A percentile compares a stretch with the other conserved stretches of the same genome.
Evolutionary conservation across 1,140 invertebrate species (phyloP).

Genomic region (Tribolium castaneum): DNA sequence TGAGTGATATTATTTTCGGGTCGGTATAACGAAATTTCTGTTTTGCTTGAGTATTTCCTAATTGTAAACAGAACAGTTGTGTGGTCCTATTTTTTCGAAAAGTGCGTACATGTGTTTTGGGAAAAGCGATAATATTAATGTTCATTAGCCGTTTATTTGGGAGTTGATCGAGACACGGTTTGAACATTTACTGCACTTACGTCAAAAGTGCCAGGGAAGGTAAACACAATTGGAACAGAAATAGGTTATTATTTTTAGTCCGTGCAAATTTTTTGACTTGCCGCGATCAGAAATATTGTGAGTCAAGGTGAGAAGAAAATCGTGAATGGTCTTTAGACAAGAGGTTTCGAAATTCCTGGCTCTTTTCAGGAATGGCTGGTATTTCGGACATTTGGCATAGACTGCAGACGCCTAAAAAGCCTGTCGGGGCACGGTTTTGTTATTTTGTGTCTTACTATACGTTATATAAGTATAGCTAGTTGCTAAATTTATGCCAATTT

Average conservation of each 20-base stretch:
- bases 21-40: neutral
- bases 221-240: conserved; percentile 19
- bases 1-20: neutral
- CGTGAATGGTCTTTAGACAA: neutral
- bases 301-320: conserved; percentile 38
- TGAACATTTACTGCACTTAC: conserved; percentile 9
- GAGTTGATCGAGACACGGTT: neutral
- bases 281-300: neutral
- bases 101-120: neutral
- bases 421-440: conserved; percentile 40
- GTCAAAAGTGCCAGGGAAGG: conserved; percentile 16
- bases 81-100: neutral
- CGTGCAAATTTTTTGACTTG: neutral
- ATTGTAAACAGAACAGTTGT: neutral
- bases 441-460: conserved; percentile 38
- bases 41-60: neutral
- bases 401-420: conserved; percentile 45
- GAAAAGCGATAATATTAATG: neutral
- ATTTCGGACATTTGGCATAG: conserved; percentile 43
- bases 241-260: conserved; percentile 6
- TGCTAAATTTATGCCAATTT: conserved; percentile 45
- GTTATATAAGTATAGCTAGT: conserved; percentile 43
- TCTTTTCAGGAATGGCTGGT: conserved; percentile 7
- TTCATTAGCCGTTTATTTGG: conserved; percentile 15
- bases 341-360: conserved; percentile 3